Conservation (phyloP, 2,888 invertebrate species). For the Argyresthia albistria region DNA sequence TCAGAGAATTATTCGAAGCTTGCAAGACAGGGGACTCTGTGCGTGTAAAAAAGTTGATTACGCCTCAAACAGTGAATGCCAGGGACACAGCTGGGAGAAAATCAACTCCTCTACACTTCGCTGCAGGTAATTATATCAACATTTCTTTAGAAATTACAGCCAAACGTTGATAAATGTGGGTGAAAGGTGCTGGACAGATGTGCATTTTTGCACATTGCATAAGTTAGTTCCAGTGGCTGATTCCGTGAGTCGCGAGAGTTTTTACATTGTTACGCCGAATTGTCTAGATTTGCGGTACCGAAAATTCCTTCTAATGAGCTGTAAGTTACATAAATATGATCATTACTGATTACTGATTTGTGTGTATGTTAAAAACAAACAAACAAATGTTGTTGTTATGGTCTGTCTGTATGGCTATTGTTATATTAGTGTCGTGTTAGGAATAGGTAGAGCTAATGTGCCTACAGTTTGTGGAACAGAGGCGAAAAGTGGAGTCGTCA, state of each 20-base stretch:
- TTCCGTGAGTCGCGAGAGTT: slow-evolving; percentile 11
- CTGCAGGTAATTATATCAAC: slow-evolving; percentile 81
- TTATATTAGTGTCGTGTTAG: no score
- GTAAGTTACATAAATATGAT: no score
- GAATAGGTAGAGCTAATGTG: no score
- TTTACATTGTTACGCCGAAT: no score
- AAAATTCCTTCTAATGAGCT: no score
- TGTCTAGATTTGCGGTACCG: no score
- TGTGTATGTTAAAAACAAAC: no score
- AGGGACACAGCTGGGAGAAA: slow-evolving; percentile 97
- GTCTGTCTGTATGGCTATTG: no score
- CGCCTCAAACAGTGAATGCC: slow-evolving; percentile 93
- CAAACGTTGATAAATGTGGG: not conserved
- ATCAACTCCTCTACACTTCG: slow-evolving; percentile 97
- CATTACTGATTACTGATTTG: no score
- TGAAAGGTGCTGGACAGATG: slow-evolving; percentile 5
- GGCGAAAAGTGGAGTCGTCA: no score
- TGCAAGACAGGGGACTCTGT: slow-evolving; percentile 96
- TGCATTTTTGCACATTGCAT: slow-evolving; percentile 53
- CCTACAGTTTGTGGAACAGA: no score
- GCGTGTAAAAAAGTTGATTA: slow-evolving; percentile 92
- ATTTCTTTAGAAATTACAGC: not conserved
- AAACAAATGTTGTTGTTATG: no score
- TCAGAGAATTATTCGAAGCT: slow-evolving; percentile 95
- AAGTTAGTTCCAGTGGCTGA: slow-evolving; percentile 49